Conservation (phyloP, 2,113 vertebrate genomes). For the Cephalopterus ornatus region DNA sequence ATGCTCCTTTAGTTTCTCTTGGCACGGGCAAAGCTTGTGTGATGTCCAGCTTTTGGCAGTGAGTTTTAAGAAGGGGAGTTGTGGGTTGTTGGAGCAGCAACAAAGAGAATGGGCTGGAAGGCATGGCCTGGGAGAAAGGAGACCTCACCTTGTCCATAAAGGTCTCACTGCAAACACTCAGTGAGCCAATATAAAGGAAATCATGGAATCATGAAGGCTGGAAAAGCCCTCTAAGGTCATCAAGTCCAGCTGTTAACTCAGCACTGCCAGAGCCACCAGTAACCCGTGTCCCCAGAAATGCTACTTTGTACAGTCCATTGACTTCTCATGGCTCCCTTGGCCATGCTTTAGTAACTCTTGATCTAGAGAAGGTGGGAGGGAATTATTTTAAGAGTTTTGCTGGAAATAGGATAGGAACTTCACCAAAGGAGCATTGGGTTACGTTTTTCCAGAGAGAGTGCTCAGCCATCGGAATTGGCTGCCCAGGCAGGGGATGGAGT, state of each 20-base stretch:
- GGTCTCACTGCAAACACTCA: fast-evolving
- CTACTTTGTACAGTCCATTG: neutral
- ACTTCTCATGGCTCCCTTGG: neutral
- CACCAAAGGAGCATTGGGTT: neutral
- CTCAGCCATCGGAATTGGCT: no score
- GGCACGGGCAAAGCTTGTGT: neutral
- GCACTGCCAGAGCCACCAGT: neutral
- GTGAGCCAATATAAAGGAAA: neutral
- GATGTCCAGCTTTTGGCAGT: neutral
- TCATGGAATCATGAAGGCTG: fast-evolving
- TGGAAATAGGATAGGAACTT: neutral
- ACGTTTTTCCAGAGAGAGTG: neutral
- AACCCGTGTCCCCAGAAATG: neutral
- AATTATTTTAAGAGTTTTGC: neutral
- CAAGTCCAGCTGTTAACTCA: neutral
- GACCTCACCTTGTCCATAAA: neutral
- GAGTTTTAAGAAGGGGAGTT: neutral
- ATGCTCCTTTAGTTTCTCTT: neutral
- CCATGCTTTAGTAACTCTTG: neutral
- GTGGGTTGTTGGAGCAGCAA: neutral
- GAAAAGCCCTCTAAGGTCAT: neutral
- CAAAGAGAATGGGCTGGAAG: neutral
- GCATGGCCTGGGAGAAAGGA: neutral
- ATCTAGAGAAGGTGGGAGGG: neutral
- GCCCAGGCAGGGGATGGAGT: no score